Base-by-base conservation (phyloP, 2,797 vertebrate species). In the Xiphorhynchus erythropygius region DNA sequence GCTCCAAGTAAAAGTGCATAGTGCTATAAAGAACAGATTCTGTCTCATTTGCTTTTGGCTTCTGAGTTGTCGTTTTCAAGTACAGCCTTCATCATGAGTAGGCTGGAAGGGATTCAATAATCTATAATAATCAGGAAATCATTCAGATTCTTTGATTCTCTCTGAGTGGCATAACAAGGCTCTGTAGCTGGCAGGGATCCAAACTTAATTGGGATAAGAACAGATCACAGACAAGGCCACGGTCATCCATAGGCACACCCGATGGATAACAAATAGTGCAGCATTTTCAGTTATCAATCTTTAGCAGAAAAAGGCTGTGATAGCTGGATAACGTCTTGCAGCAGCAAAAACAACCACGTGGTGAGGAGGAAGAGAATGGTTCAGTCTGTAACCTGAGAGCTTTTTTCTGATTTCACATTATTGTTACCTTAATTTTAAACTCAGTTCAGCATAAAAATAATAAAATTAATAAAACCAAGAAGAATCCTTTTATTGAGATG, bases 81-180 rank as follows among this genome's bases (percentile, higher is more conserved):
- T 62, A 57, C 18, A 56, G 33, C 60, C 86, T 94, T 90, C 67
- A 65, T 10, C 69, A 64, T 5, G 21, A 75, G n/a, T 84, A 71
- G 49, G 41, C 42, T 77, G 87, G 71, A 86, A 85, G 46, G 35
- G 39, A 6, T 82, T 84, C 73, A 95, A 60, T 89, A 91, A 84
- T 87, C 79, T 95, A 88, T 91, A 97, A 96, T 81, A 90, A 97
- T 89, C 75, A 96, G 95, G 89, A 98, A 97, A 93, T 78, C 70
- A 88, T 96, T 96, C 67, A 63, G 35, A 88, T 93, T 94, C 75
- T 77, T 87, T 71, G 63, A 83, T 94, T 96, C 82, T 91, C 82
- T 96, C 84, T 87, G 89, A 95, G 90, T 90, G 89, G 82, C 59
- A 18, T 86, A 92, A 94, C 79, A 97, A 73, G 81, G 55, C 69